Base-by-base conservation (phyloP, 2,113 vertebrate genomes). In the Oenanthe oenanthe region DNA sequence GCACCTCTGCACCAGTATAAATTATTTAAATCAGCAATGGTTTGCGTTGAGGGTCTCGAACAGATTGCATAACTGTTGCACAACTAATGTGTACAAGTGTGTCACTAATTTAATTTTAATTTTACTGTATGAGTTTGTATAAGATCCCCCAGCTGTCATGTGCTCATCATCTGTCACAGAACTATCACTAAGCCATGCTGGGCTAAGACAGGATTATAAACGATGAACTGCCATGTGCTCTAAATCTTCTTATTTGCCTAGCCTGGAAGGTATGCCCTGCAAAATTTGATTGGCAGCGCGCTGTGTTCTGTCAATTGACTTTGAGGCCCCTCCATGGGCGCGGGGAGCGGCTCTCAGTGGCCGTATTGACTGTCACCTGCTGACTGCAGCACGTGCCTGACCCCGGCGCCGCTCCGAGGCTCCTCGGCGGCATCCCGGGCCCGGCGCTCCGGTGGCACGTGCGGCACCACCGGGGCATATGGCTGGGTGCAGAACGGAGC, bases 161-260 rank as follows among this genome's bases (percentile, higher is more conserved):
- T 97, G 96, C 97, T 97, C 98, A 78, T 98, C 98, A 98, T 98
- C 98, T 98, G 98, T 98, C 97, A 97, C 97, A 96, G 97, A 98
- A 98, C 98, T 97, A 97, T 98, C 98, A 98, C 97, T 98, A 98
- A 98, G 97, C 98, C 98, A 97, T 98, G 98, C 98, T 98, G 98
- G 98, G 98, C 98, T 98, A 98, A 98, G 98, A 98, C 98, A 98
- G 98, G 98, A 99, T 98, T 99, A 98, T 97, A 97, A 97, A 98
- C 92, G 98, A 98, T 97, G 98, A 97, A 97, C 98, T 97, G 97
- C 97, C 98, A 98, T 98, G 98, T 98, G 98, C 98, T 98, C 97
- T 97, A 98, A 98, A 98, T 98, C 98, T 98, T 98, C 98, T 98
- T 98, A 98, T 98, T 98, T 97, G 97, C 97, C 98, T 97, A 97